Evolutionary conservation across 1,140 invertebrate species (phyloP).

Genomic region (Amyelois transitella): DNA sequence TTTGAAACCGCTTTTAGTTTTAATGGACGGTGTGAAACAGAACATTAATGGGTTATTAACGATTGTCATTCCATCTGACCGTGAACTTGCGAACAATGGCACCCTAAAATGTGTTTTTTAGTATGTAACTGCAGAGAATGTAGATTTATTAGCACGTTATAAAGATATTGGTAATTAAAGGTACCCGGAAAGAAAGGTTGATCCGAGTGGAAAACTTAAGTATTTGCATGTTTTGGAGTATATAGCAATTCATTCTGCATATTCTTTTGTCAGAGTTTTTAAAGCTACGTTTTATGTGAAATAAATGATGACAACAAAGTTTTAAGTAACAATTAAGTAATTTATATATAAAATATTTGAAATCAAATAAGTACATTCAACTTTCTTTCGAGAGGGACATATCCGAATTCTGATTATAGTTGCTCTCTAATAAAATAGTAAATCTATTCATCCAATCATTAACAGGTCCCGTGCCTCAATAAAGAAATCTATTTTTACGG

Average conservation of each 20-base stretch:
- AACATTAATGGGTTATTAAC: slow-evolving; percentile 57
- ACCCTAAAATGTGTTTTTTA: slow-evolving; percentile 1
- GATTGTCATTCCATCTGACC: slow-evolving; percentile 38
- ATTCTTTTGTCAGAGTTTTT: no score
- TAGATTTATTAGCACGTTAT: neutral
- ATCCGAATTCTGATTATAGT: no score
- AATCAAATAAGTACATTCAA: no score
- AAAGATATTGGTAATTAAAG: neutral
- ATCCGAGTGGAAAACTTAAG: no score
- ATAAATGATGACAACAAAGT: no score
- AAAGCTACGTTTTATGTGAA: no score
- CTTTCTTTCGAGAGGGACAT: no score
- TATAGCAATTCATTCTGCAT: no score
- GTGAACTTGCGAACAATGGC: slow-evolving; percentile 21
- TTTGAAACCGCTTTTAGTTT: slow-evolving; percentile 42
- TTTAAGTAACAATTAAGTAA: no score
- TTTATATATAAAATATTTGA: no score
- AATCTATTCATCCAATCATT: slow-evolving; percentile 20
- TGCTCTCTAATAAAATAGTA: slow-evolving; percentile 12
- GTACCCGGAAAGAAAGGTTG: no score
- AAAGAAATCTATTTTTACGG: slow-evolving; percentile 38
- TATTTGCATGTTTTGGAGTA: no score
- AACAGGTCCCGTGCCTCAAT: slow-evolving; percentile 26
- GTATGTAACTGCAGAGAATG: neutral
- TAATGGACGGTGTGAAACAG: slow-evolving; percentile 55